Base-by-base conservation (phyloP, 2,113 vertebrate genomes). In the Alexandromys fortis region DNA sequence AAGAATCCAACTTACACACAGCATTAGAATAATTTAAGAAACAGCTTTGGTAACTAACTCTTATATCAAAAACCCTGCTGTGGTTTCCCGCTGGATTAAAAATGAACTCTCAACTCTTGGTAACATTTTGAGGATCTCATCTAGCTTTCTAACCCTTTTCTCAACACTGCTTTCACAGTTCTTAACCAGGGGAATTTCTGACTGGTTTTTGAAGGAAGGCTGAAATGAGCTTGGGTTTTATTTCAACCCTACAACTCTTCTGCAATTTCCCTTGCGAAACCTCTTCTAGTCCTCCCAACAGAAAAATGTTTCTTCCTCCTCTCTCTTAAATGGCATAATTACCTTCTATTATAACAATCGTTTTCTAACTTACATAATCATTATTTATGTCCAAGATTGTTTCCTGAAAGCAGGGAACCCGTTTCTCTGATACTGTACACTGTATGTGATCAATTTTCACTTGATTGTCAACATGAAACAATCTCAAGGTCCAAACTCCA, bases 191-290 rank as follows among this genome's bases (percentile, higher is more conserved):
- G 11, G 30, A 19, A 14, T 21, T 76, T 45, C 58, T 65, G 47
- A 55, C 33, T 70, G 61, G 70, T 42, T 13, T 89, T 61, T 52
- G 61, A 81, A 73, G 13, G 5, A 11, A 82, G 55, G 30, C 61
- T 76, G 4, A n/a, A 78, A 86, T 26, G 12, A 30, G 33, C 26
- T 79, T n/a, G 47, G 22, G 12, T 52, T 89, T 96, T 70, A 65
- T 76, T 47, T 33, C 33, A 26, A 81, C 9, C 67, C 42, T 9
- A 75, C 30, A 58, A 87, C 88, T 87, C 38, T 89, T 89, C 38
- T 89, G 13, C 8, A 26, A 92, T 76, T 91, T 94, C 35, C 88
- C 55, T 96, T 55, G 61, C 49, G 86, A 95, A 97, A 88, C 10
- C 19, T 86, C 35, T 77, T 86, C 49, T 90, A 93, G 49, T 68